Conservation (phyloP, 2,113 vertebrate genomes). For the Alectura lathami region DNA sequence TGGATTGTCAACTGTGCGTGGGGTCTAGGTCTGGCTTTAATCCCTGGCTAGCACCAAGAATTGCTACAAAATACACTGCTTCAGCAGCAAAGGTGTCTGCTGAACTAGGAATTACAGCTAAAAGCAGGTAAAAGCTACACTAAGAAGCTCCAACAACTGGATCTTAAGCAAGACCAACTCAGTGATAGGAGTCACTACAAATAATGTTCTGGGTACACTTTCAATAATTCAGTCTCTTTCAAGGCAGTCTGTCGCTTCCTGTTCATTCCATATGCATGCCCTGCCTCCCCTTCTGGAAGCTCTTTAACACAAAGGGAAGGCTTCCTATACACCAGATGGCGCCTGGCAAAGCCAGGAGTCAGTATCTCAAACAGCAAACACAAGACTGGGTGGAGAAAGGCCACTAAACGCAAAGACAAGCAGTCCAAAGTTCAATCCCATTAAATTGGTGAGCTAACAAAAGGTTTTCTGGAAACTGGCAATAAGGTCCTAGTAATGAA, state of each 20-base stretch:
- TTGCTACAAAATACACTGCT: not conserved
- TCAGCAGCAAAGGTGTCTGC: not conserved
- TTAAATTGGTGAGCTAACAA: not conserved
- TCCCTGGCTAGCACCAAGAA: not conserved
- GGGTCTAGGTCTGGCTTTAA: too few species aligned
- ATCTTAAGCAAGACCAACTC: not conserved
- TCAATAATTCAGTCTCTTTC: not conserved
- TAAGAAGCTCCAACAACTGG: not conserved
- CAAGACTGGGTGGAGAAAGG: slow-evolving; percentile 10
- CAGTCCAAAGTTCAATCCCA: not conserved
- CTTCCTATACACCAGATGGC: not conserved
- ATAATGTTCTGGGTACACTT: not conserved
- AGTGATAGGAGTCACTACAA: not conserved
- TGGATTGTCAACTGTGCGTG: too few species aligned
- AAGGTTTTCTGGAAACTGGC: not conserved
- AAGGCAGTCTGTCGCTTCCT: not conserved
- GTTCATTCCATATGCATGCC: not conserved
- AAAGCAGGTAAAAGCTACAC: not conserved
- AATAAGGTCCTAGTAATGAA: not conserved
- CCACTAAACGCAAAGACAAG: not conserved
- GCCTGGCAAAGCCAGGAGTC: not conserved
- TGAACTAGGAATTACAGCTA: not conserved
- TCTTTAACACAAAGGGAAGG: not conserved
- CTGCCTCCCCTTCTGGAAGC: not conserved
- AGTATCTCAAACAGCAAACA: not conserved